Percentiles rank a stretch among this genome's conserved stretches.
Evolutionary conservation across 2,113 vertebrate genomes (phyloP).

Genomic region (Procavia capensis): DNA sequence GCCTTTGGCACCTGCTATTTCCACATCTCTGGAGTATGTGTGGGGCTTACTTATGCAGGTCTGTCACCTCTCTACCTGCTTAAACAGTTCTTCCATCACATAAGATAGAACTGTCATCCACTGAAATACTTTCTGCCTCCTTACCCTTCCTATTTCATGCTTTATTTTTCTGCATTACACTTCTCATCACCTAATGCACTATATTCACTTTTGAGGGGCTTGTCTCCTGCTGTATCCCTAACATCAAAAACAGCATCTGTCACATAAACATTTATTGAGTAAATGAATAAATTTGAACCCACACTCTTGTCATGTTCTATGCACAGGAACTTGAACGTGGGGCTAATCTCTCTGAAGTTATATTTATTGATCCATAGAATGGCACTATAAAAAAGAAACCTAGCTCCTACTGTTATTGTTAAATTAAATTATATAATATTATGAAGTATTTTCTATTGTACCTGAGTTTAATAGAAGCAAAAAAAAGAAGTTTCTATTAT

Average conservation of each 20-base stretch:
- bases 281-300: not conserved
- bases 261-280: constrained; percentile 37
- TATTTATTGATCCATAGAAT: not conserved
- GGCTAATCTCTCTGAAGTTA: not conserved
- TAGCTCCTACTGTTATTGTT: not conserved
- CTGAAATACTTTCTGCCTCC: not conserved
- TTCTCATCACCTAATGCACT: not conserved
- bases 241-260: not conserved
- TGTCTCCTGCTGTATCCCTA: not conserved
- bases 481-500: not conserved
- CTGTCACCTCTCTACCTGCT: not conserved
- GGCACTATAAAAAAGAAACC: not conserved
- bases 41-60: not conserved
- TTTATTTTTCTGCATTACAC: not conserved
- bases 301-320: not conserved
- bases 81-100: not conserved
- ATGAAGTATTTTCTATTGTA: not conserved
- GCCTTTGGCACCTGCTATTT: not conserved
- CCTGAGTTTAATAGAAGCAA: not conserved
- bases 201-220: not conserved
- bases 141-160: no score
- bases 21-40: not conserved
- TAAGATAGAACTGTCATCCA: not conserved
- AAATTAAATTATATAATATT: not conserved
- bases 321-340: not conserved